Percentiles rank a stretch among this genome's conserved stretches.
Conservation (phyloP, 2,888 invertebrate genomes). For the Herminia tarsipennalis region DNA sequence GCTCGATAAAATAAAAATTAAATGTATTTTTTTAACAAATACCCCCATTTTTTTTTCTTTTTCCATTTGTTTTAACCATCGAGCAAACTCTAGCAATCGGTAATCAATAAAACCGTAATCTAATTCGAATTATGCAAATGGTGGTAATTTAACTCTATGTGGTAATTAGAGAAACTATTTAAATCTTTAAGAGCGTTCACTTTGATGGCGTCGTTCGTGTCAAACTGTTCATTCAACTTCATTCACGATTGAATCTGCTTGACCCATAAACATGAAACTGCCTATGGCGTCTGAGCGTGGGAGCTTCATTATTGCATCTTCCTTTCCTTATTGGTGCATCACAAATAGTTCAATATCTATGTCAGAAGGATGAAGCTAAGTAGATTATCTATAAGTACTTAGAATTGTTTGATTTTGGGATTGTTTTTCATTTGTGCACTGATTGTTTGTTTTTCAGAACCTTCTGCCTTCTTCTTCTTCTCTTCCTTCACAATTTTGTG, state of each 20-base stretch:
- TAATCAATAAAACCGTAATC: constrained; percentile 14
- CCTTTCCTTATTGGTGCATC: constrained; percentile 39
- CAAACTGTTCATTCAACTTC: constrained; percentile 31
- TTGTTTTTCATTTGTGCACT: too few species aligned
- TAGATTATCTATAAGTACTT: background rate
- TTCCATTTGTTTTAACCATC: too few species aligned
- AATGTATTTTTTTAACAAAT: too few species aligned
- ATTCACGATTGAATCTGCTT: constrained; percentile 42
- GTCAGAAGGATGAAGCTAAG: background rate
- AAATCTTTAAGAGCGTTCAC: constrained; percentile 34
- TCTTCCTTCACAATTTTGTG: too few species aligned
- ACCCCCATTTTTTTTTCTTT: too few species aligned
- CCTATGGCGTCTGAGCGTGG: constrained; percentile 36
- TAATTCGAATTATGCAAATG: constrained; percentile 36
- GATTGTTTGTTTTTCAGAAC: too few species aligned
- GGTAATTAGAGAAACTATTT: constrained; percentile 37
- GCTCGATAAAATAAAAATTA: too few species aligned
- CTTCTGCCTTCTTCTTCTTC: too few species aligned
- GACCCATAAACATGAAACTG: constrained; percentile 41
- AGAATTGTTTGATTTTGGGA: too few species aligned
- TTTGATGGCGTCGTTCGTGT: constrained; percentile 34
- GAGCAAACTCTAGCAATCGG: constrained; percentile 8
- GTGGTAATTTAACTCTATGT: too few species aligned
- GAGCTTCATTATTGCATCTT: constrained; percentile 32
- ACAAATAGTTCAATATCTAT: constrained; percentile 10